phyloP scores from a whole-genome alignment of 2,888 invertebrate species.

The Neria commutata region DNA sequence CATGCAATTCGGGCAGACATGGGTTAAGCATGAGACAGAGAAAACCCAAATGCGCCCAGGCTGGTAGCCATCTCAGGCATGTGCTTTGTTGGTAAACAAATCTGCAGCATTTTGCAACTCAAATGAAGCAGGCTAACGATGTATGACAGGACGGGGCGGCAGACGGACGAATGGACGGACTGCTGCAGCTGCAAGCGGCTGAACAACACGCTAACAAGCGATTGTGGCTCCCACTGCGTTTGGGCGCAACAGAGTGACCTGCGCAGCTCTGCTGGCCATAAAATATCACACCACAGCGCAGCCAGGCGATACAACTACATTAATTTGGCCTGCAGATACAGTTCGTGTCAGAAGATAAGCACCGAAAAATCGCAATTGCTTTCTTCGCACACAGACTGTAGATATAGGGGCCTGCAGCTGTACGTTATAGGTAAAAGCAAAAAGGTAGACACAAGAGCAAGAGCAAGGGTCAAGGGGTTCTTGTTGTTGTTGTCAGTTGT shows the following conservation, averaged over 20 bases:
- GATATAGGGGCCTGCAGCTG: no score
- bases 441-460: neutral
- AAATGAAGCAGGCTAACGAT: conserved; percentile 1
- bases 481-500: neutral
- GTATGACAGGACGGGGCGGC: conserved; percentile 20
- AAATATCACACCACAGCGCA: no score
- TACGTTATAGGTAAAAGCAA: no score
- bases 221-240: no score
- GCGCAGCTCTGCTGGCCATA: no score
- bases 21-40: neutral
- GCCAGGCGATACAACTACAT: no score
- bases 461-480: neutral
- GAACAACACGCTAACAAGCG: neutral
- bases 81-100: conserved; percentile 3
- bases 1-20: neutral
- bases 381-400: no score
- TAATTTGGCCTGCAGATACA: no score
- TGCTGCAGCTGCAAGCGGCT: conserved; percentile 11
- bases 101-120: conserved; percentile 2
- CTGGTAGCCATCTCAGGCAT: neutral
- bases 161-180: neutral
- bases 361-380: no score
- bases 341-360: no score
- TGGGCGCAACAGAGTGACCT: no score
- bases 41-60: neutral